Evolutionary conservation across 23 tunicate species (phyloP).

Genomic region (Clavelina lepadiformis): DNA sequence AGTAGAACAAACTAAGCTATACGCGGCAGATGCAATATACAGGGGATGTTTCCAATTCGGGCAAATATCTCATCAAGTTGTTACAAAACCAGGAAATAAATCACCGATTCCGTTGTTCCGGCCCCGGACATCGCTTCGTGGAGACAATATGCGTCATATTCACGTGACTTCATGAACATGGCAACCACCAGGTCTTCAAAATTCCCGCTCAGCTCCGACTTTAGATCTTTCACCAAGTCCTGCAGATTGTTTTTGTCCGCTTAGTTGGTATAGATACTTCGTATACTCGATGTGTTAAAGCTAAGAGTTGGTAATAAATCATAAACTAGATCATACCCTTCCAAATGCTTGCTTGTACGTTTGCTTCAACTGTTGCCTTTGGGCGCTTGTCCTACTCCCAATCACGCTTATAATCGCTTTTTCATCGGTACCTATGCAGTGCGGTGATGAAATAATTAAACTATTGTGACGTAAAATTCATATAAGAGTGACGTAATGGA

Average conservation of each 20-base stretch:
- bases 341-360: slow-evolving; percentile 77
- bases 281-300: too few relatives aligned
- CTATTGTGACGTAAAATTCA: not conserved
- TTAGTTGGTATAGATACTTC: too few relatives aligned
- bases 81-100: too few relatives aligned
- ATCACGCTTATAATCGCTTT: slow-evolving; percentile 64
- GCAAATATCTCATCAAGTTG: too few relatives aligned
- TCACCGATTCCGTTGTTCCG: slow-evolving; percentile 91
- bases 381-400: slow-evolving; percentile 38
- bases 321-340: too few relatives aligned
- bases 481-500: not conserved
- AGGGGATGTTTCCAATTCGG: too few relatives aligned
- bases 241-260: not conserved
- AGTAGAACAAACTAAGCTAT: too few relatives aligned
- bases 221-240: slow-evolving; percentile 75
- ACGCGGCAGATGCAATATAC: too few relatives aligned
- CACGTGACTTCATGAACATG: slow-evolving; percentile 41
- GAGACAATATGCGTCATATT: slow-evolving; percentile 76
- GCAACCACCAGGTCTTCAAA: slow-evolving; percentile 55
- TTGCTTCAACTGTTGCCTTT: slow-evolving; percentile 38
- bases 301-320: too few relatives aligned
- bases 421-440: slow-evolving; percentile 76
- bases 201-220: slow-evolving; percentile 68
- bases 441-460: not conserved
- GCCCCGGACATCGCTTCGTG: slow-evolving; percentile 63